Evolutionary conservation across 2,888 invertebrate genomes (phyloP), one percentile per base, ranked within the genome.

Genomic region (Oxyscelio sp.): DNA sequence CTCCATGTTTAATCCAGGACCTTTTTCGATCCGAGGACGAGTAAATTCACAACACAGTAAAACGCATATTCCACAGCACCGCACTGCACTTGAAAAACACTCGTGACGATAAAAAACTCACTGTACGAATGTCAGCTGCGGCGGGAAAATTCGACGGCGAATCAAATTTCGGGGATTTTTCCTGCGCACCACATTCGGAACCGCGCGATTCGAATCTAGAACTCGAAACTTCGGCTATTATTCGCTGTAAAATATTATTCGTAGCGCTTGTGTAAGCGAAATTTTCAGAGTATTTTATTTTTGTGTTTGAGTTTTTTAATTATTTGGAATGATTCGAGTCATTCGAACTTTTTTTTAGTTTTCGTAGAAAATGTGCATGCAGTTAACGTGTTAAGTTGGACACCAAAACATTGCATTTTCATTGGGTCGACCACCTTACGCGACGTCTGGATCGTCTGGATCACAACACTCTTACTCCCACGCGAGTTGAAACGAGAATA

Each of bases 401-500:
- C 59, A 71, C 54, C 31, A 63, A 84, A 50, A 83, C 74, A 54
- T 81, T 71, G 85, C 66, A 73, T 50, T 63, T 71, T 38, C 61
- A 82, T 66, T 52, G 65, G 80, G 79, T 73, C 85, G 89, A 85
- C 78, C 86, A 89, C 88, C 87, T 85, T 87, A 88, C 80, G 81
- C 84, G 88, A 87, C 88, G 90, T 90, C 88, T 89, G 54, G 85
- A 85, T 81, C 88, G 90, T 90, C 88, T 88, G 54, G 86, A 85
- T 81, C 79, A 84, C 86, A 85, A 87, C 88, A 85, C 87, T 89
- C 91, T 88, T 90, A 92, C 93, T 93, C 92, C 92, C 91, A 92
- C 93, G 93, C 92, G 89, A 90, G 92, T 86, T 90, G 89, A 90
- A 90, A 91, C 89, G 89, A 90, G 94, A 94, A 92, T 94, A 92